Conservation (phyloP, 2,888 invertebrate genomes). For the Incurvaria masculella region DNA sequence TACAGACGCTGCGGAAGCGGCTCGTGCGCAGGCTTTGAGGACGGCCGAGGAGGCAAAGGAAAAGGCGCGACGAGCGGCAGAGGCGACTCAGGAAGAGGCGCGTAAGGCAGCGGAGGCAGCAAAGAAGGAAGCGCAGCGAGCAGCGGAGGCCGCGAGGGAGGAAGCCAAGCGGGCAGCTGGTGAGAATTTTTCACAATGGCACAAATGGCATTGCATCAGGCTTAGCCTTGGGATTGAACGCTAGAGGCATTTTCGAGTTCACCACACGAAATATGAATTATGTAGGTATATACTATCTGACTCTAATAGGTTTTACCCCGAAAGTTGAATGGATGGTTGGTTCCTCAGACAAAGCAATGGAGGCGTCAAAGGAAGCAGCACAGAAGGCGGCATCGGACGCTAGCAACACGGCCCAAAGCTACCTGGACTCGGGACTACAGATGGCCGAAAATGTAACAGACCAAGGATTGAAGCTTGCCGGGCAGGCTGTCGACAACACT, state of each 20-base stretch:
- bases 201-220: no score
- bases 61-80: constrained; percentile 14
- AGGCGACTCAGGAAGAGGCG: constrained; percentile 28
- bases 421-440: constrained; percentile 43
- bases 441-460: constrained; percentile 47
- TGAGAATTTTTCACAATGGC: constrained; percentile 20
- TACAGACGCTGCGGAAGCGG: constrained; percentile 16
- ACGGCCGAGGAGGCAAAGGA: constrained; percentile 10
- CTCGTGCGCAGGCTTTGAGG: background rate
- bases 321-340: no score
- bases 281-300: no score
- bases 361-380: constrained; percentile 50
- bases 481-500: constrained; percentile 58
- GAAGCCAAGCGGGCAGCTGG: constrained; percentile 38
- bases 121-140: constrained; percentile 38
- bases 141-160: constrained; percentile 38
- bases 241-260: no score
- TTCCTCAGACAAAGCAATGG: constrained; percentile 42
- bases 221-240: no score
- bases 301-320: no score
- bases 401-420: constrained; percentile 38
- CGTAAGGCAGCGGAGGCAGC: constrained; percentile 40
- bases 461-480: constrained; percentile 55
- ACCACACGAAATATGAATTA: no score
- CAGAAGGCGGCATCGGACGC: constrained; percentile 50